Percentiles rank a stretch among this genome's conserved stretches.
These are phyloP conservation scores for Oscheius sp. DNA, from an alignment of 2,888 invertebrate genomes.

Conservation along the genomic window DNA sequence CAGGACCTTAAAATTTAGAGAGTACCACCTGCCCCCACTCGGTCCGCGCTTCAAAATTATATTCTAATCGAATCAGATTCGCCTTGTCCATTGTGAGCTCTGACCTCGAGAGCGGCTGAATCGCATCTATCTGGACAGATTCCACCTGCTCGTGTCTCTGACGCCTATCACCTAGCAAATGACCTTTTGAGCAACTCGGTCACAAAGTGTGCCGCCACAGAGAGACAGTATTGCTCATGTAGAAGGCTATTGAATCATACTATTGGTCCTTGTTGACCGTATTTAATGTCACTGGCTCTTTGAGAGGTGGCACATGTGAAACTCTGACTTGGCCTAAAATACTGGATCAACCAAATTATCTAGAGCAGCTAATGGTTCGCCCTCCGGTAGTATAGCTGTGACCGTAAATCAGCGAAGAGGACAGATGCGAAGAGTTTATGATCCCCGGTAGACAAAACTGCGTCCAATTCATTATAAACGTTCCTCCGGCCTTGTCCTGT, in stretches of 20 bases:
- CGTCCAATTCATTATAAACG: conserved; percentile 8
- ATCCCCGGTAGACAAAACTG: too few relatives aligned
- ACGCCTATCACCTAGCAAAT: neutral
- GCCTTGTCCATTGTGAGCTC: conserved; percentile 9
- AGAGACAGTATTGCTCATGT: conserved; percentile 21
- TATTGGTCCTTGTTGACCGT: conserved; percentile 22
- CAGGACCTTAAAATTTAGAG: conserved; percentile 9
- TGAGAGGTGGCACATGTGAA: too few relatives aligned
- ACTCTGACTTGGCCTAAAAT: too few relatives aligned
- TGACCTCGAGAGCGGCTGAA: conserved; percentile 27
- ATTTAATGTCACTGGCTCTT: neutral
- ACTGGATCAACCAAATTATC: too few relatives aligned
- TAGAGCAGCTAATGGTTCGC: too few relatives aligned
- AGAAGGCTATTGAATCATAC: conserved; percentile 22
- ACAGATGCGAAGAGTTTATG: too few relatives aligned
- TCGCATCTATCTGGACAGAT: conserved; percentile 24
- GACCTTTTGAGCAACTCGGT: conserved; percentile 19
- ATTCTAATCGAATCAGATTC: conserved; percentile 1
- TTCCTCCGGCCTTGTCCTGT: conserved; percentile 9
- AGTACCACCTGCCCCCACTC: conserved; percentile 4
- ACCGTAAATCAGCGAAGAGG: too few relatives aligned
- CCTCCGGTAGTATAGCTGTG: too few relatives aligned
- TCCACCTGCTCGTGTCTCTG: conserved; percentile 9
- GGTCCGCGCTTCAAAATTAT: conserved; percentile 12
- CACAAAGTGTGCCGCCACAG: conserved; percentile 14